phyloP scores from a whole-genome alignment of 2,797 vertebrate genomes.

The Macropus fuliginosus region DNA sequence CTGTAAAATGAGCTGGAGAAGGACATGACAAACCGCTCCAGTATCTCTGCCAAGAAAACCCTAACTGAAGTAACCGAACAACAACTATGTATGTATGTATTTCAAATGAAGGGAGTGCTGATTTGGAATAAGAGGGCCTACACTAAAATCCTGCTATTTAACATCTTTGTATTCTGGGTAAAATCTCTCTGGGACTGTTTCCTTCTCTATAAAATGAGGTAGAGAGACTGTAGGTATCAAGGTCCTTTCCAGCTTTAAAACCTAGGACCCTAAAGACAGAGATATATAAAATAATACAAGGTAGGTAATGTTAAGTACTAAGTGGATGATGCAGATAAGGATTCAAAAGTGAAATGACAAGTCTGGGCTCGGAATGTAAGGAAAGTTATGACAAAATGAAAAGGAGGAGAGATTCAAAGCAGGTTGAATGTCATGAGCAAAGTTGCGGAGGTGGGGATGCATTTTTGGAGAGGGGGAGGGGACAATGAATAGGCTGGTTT shows the following conservation, averaged over 20 bases:
- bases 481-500: not conserved
- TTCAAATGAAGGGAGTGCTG: not conserved
- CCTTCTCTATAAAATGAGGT: not conserved
- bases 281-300: not conserved
- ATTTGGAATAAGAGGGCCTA: not conserved
- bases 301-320: not conserved
- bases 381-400: not conserved
- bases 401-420: not conserved
- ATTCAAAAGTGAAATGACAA: not conserved
- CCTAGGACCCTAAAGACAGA: not conserved
- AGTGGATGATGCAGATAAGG: not conserved
- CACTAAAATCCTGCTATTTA: not conserved
- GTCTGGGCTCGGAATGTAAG: not conserved
- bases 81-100: not conserved
- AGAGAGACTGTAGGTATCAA: not conserved
- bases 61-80: not conserved
- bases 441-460: not conserved
- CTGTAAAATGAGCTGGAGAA: not conserved
- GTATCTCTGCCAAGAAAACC: not conserved
- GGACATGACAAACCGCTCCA: not conserved
- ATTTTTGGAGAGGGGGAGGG: not conserved
- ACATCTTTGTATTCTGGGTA: not conserved
- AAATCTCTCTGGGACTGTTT: not conserved
- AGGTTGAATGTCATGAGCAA: not conserved
- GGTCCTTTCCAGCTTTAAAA: not conserved